These are phyloP conservation scores for Ectemnius lituratus DNA, from an alignment of 2,888 invertebrate genomes.

Conservation along the genomic window DNA sequence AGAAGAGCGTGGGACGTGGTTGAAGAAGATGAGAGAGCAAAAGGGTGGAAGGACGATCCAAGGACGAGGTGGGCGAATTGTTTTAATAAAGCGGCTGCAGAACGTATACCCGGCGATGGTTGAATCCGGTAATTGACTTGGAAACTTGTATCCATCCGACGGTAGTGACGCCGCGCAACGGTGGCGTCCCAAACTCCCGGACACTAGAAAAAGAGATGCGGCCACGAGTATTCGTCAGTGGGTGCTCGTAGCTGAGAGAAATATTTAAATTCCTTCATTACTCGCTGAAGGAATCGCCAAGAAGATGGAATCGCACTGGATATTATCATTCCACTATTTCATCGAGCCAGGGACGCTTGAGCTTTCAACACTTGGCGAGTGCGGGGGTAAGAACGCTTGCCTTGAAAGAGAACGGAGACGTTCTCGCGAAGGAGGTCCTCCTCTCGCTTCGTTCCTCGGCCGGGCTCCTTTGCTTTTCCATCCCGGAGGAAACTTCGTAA, in stretches of 20 bases:
- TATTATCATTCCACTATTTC: slow-evolving; percentile 72
- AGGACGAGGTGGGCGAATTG: slow-evolving; percentile 61
- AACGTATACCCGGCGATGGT: slow-evolving; percentile 59
- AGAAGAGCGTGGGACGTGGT: too few relatives aligned
- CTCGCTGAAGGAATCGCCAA: slow-evolving; percentile 71
- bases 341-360: slow-evolving; percentile 39
- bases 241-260: slow-evolving; percentile 55
- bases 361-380: too few relatives aligned
- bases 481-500: slow-evolving; percentile 8
- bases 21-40: slow-evolving; percentile 17
- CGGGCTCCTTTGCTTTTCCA: background rate
- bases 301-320: slow-evolving; percentile 66
- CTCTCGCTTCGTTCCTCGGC: background rate
- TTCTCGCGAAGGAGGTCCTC: too few relatives aligned
- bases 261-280: slow-evolving; percentile 75
- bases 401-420: too few relatives aligned
- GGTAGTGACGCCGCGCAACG: slow-evolving; percentile 15
- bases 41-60: slow-evolving; percentile 15
- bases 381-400: too few relatives aligned
- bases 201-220: background rate
- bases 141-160: slow-evolving; percentile 61
- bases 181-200: background rate
- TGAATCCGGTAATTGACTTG: slow-evolving; percentile 72
- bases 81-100: slow-evolving; percentile 69
- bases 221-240: slow-evolving; percentile 6